Conservation (phyloP, 2,797 vertebrate species). For the Cyprinodon diabolis region DNA sequence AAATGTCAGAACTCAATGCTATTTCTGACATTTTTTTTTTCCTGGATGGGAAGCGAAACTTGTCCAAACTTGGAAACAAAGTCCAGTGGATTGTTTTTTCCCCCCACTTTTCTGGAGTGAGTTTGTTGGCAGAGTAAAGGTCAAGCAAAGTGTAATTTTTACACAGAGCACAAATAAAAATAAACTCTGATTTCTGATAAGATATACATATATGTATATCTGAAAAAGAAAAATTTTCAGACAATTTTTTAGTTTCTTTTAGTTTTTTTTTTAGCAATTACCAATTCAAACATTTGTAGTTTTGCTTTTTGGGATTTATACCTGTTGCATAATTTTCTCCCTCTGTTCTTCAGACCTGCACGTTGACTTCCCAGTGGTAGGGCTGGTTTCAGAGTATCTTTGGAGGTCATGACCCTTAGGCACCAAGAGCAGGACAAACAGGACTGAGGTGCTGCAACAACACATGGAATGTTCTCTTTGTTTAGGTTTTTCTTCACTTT, state of each 20-base stretch:
- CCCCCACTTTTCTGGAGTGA: background rate
- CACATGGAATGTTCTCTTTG: constrained; percentile 55
- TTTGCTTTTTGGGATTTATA: background rate
- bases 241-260: too few species aligned
- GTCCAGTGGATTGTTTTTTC: too few species aligned
- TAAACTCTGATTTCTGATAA: too few species aligned
- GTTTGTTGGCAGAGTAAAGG: background rate
- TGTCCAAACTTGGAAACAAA: too few species aligned
- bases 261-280: too few species aligned
- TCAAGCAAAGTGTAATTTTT: background rate
- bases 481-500: constrained; percentile 46
- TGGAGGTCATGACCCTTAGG: constrained; percentile 59
- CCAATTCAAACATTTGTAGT: background rate
- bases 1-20: too few species aligned
- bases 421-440: constrained; percentile 67
- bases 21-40: too few species aligned
- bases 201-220: too few species aligned
- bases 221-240: too few species aligned
- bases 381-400: constrained; percentile 61
- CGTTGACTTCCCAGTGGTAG: constrained; percentile 52
- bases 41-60: too few species aligned
- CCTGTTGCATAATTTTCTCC: background rate
- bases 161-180: background rate
- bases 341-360: constrained; percentile 23
- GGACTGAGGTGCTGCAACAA: constrained; percentile 52